Conservation (phyloP, 2,888 invertebrate genomes). For the Sesia apiformis region DNA sequence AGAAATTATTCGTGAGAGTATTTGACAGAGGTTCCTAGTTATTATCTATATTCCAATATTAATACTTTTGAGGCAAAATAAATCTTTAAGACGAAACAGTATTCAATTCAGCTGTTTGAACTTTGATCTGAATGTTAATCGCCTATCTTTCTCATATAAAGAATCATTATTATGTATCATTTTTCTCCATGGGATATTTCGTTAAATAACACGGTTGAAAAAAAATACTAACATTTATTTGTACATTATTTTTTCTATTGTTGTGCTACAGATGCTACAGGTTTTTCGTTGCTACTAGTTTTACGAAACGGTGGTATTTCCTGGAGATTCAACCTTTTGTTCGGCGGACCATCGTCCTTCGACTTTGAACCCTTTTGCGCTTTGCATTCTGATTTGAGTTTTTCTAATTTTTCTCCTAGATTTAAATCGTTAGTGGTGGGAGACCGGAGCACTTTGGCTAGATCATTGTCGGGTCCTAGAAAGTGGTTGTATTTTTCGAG, state of each 20-base stretch:
- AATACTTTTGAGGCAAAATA: too few species aligned
- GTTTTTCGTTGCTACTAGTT: slow-evolving; percentile 38
- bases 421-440: slow-evolving; percentile 56
- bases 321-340: slow-evolving; percentile 68
- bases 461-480: slow-evolving; percentile 75
- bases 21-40: too few species aligned
- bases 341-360: slow-evolving; percentile 72
- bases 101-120: too few species aligned
- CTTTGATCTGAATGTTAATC: too few species aligned
- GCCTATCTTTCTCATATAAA: too few species aligned
- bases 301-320: slow-evolving; percentile 71
- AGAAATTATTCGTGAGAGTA: too few species aligned
- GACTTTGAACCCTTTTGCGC: slow-evolving; percentile 62
- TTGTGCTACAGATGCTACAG: slow-evolving; percentile 20
- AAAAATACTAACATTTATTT: too few species aligned
- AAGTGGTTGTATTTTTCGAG: slow-evolving; percentile 90
- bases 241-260: not conserved
- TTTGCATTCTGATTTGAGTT: slow-evolving; percentile 49
- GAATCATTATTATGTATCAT: too few species aligned
- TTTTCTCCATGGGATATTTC: too few species aligned
- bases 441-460: slow-evolving; percentile 65
- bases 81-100: too few species aligned
- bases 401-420: slow-evolving; percentile 51
- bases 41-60: too few species aligned
- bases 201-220: too few species aligned